Percentiles rank a stretch among this genome's conserved stretches.
Evolutionary conservation across 2,888 invertebrate genomes (phyloP).

Genomic region (Brachycybe producta): DNA sequence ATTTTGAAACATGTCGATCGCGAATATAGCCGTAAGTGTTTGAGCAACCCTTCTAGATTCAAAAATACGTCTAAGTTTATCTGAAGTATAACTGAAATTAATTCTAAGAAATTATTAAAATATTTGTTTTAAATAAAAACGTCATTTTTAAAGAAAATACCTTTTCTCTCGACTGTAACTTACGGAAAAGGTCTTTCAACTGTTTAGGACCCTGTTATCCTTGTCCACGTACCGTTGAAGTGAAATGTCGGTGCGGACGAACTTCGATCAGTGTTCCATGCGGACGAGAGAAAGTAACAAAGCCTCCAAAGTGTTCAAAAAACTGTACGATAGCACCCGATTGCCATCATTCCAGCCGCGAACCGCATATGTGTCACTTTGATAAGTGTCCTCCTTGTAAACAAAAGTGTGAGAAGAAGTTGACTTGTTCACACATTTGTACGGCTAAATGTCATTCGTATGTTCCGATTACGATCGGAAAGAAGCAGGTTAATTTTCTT

Average conservation of each 20-base stretch:
- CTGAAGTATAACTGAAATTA: too few relatives aligned
- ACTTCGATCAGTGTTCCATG: slow-evolving; percentile 71
- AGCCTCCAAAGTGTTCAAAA: background rate
- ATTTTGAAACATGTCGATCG: too few relatives aligned
- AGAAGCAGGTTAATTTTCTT: slow-evolving; percentile 25
- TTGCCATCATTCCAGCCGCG: slow-evolving; percentile 65
- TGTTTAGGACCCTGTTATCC: slow-evolving; percentile 61
- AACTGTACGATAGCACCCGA: slow-evolving; percentile 51
- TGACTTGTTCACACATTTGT: slow-evolving; percentile 55
- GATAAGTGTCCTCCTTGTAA: slow-evolving; percentile 70
- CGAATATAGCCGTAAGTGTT: too few relatives aligned
- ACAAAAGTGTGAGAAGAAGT: slow-evolving; percentile 53
- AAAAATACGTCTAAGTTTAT: too few relatives aligned
- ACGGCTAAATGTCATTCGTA: slow-evolving; percentile 59
- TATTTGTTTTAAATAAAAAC: too few relatives aligned
- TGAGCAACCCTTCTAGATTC: too few relatives aligned
- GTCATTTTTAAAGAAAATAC: too few relatives aligned
- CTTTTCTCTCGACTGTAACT: too few relatives aligned
- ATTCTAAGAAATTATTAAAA: too few relatives aligned
- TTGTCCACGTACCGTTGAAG: slow-evolving; percentile 53
- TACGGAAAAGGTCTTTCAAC: too few relatives aligned
- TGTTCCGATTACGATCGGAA: slow-evolving; percentile 47
- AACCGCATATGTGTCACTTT: slow-evolving; percentile 66
- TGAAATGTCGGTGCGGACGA: slow-evolving; percentile 64
- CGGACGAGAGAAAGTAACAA: slow-evolving; percentile 38